Percentiles rank a stretch among this genome's conserved stretches.
These are phyloP conservation scores for Rhynchonema sp. DNA, from an alignment of 2,888 invertebrate genomes.

Conservation along the genomic window DNA sequence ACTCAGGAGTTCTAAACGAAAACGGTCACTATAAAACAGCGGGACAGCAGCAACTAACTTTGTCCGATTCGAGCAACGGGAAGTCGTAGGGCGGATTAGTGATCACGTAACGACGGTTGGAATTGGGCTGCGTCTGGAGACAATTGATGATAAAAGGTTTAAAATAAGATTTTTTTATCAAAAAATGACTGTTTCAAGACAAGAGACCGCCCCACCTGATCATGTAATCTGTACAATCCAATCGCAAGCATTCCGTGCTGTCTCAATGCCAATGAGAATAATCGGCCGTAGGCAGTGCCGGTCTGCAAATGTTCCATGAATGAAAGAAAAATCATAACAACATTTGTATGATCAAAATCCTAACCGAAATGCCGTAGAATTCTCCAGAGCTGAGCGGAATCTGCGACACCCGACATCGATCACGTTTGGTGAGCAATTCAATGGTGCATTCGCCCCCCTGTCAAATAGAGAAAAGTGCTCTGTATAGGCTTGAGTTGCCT, in stretches of 20 bases:
- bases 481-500: too few species aligned
- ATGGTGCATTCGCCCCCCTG: conserved; percentile 76
- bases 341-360: too few species aligned
- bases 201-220: neutral
- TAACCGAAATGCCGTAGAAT: neutral
- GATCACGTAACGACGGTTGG: conserved; percentile 91
- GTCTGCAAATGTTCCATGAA: neutral
- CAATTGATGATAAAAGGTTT: too few species aligned
- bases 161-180: too few species aligned
- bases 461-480: too few species aligned
- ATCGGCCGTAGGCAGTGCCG: conserved; percentile 56
- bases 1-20: too few species aligned
- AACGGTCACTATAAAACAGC: too few species aligned
- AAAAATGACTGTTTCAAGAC: too few species aligned
- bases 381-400: conserved; percentile 76
- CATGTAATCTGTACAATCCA: conserved; percentile 61
- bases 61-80: conserved; percentile 80
- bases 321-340: neutral
- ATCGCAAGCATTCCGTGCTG: conserved; percentile 94
- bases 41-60: too few species aligned
- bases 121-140: conserved; percentile 29
- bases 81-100: conserved; percentile 97
- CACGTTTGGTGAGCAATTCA: conserved; percentile 78
- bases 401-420: conserved; percentile 86
- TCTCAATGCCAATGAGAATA: conserved; percentile 80